Evolutionary conservation across 1,140 invertebrate species (phyloP).

Genomic region (Copidosoma floridanum): DNA sequence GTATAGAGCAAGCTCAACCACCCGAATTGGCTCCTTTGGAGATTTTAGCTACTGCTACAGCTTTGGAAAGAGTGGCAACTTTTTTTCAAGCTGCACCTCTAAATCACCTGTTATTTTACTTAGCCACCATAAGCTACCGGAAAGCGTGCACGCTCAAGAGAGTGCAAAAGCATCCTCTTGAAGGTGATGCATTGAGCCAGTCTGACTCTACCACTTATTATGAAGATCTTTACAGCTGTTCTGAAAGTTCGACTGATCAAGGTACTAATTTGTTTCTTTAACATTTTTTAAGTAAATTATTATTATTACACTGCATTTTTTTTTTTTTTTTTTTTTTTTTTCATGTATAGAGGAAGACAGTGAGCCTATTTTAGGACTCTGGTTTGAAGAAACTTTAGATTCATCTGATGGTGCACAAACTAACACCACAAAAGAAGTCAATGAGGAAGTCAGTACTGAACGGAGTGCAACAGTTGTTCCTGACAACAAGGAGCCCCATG

Average conservation of each 20-base stretch:
- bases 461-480: constrained; percentile 68
- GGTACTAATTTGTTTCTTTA: constrained; percentile 58
- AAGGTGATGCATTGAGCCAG: constrained; percentile 77
- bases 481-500: constrained; percentile 87
- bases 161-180: constrained; percentile 74
- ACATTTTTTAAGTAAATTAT: background rate
- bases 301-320: constrained; percentile 1
- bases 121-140: constrained; percentile 84
- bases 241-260: constrained; percentile 84
- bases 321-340: constrained; percentile 11
- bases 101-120: constrained; percentile 79
- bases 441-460: constrained; percentile 57
- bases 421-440: constrained; percentile 58
- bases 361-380: constrained; percentile 86
- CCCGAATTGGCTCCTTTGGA: constrained; percentile 61
- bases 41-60: constrained; percentile 63
- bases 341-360: constrained; percentile 69
- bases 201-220: constrained; percentile 92
- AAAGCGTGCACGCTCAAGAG: constrained; percentile 84
- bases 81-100: constrained; percentile 67
- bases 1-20: constrained; percentile 39
- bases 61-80: constrained; percentile 66
- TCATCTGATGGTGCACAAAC: constrained; percentile 65
- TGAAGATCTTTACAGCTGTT: constrained; percentile 87
- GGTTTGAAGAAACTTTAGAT: constrained; percentile 89